Evolutionary conservation across 2,797 vertebrate genomes (phyloP).

Genomic region (Sebastolobus alascanus): DNA sequence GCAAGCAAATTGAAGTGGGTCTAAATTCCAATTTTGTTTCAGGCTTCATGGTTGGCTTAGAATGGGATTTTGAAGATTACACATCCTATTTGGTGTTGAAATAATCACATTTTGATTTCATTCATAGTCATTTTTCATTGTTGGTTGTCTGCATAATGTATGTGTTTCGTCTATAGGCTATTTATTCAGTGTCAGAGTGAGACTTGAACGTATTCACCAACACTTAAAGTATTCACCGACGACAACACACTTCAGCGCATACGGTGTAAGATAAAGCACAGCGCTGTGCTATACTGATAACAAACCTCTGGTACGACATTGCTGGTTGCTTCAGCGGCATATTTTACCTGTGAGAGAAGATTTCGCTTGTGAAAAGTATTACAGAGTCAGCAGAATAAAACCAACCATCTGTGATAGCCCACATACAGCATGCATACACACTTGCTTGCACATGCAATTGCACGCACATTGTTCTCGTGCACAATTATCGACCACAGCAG

Average conservation of each 20-base stretch:
- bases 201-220: not conserved
- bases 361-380: constrained; percentile 25
- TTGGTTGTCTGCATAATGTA: not conserved
- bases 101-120: not conserved
- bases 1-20: not conserved
- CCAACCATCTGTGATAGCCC: constrained; percentile 33
- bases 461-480: constrained; percentile 1
- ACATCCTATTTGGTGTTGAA: not conserved
- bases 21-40: not conserved
- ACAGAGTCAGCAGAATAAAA: constrained; percentile 55
- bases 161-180: not conserved
- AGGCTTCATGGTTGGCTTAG: not conserved
- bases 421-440: constrained; percentile 16
- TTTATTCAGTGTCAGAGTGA: constrained; percentile 3
- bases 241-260: constrained; percentile 1
- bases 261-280: constrained; percentile 22
- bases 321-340: constrained; percentile 15
- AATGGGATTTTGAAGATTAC: not conserved
- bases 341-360: constrained; percentile 27
- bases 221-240: not conserved
- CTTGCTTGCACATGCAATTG: constrained; percentile 4
- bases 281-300: constrained; percentile 27
- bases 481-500: not conserved
- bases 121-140: not conserved
- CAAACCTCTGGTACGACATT: not conserved